Percentiles rank a stretch among this genome's conserved stretches.
Evolutionary conservation across 2,888 invertebrate genomes (phyloP).

Genomic region (Chrysomela aeneicollis): DNA sequence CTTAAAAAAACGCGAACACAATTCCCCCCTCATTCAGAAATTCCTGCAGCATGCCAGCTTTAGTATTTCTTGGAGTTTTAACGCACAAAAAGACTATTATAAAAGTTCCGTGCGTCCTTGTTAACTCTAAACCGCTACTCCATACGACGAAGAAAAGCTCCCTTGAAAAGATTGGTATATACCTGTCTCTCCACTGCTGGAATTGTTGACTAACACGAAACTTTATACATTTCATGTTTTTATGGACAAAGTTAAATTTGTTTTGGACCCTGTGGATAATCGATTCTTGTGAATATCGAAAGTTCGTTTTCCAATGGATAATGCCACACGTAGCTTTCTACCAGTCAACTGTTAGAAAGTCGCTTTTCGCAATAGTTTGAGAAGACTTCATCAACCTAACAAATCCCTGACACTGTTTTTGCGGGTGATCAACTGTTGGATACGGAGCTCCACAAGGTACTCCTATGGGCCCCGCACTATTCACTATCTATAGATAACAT

Average conservation of each 20-base stretch:
- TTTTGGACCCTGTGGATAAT: conserved; percentile 32
- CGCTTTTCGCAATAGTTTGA: too few species aligned
- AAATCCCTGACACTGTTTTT: too few species aligned
- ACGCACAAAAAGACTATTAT: background rate
- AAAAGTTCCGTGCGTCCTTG: background rate
- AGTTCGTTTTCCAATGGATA: background rate
- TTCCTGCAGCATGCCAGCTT: background rate
- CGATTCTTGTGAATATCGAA: background rate
- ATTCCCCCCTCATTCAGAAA: background rate
- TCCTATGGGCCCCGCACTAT: too few species aligned
- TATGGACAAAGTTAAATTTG: conserved; percentile 42
- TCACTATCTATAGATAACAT: too few species aligned
- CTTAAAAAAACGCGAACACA: background rate
- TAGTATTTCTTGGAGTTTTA: background rate
- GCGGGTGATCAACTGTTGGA: too few species aligned
- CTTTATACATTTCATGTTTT: conserved; percentile 37
- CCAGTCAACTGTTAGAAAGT: too few species aligned
- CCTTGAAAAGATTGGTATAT: conserved; percentile 24
- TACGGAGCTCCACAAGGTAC: too few species aligned
- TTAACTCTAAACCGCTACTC: background rate
- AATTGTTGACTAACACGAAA: conserved; percentile 35
- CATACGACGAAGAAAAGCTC: conserved; percentile 1
- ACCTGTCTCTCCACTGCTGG: conserved; percentile 8
- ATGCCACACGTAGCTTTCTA: background rate
- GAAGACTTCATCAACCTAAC: too few species aligned